Conservation (phyloP, 1,140 invertebrate species). For the Argopecten irradians region DNA sequence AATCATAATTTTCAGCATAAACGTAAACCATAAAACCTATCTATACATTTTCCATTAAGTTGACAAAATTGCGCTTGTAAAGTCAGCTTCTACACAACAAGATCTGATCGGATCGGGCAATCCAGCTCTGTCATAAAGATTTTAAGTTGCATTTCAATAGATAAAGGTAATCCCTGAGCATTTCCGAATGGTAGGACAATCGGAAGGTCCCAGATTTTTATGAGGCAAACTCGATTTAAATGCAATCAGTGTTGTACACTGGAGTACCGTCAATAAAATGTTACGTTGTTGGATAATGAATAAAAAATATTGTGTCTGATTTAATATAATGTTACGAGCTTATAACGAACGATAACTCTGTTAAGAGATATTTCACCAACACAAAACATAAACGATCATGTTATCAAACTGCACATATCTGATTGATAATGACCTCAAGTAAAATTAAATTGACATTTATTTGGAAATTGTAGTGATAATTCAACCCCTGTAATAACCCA, state of each 20-base stretch:
- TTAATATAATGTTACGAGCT: neutral
- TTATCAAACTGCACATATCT: neutral
- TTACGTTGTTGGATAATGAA: no score
- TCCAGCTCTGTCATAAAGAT: neutral
- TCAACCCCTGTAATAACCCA: neutral
- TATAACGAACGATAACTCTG: neutral
- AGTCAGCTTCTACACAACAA: no score
- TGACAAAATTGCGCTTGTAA: no score
- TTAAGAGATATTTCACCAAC: neutral
- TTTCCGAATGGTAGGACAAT: neutral
- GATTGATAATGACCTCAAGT: neutral
- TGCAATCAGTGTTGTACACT: neutral
- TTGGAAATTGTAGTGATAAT: no score
- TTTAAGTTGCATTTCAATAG: neutral
- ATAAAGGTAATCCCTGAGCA: neutral
- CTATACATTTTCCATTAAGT: no score
- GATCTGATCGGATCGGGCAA: no score
- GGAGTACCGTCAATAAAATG: neutral
- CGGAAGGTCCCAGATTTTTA: neutral
- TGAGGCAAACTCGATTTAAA: neutral
- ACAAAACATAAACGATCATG: neutral
- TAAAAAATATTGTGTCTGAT: no score
- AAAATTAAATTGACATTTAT: slow-evolving; percentile 4
- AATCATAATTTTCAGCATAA: no score
- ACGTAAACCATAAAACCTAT: no score